Conservation (phyloP, 2,888 invertebrate species). For the Cephus pygmeus region DNA sequence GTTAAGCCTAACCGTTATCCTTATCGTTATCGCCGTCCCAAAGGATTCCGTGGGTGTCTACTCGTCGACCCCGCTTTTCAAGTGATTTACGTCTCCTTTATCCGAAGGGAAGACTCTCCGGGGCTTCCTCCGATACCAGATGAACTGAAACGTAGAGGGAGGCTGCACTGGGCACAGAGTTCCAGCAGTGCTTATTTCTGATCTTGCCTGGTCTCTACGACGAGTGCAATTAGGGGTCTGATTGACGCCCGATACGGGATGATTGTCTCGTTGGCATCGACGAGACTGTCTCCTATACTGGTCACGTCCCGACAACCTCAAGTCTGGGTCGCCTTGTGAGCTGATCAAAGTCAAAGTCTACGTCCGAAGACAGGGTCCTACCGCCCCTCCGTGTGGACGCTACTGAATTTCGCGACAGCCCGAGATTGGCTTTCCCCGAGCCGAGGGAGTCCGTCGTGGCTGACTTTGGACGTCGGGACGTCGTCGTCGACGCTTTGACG, state of each 20-base stretch:
- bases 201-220: background rate
- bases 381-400: background rate
- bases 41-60: background rate
- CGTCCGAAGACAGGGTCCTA: background rate
- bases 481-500: background rate
- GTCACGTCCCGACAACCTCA: background rate
- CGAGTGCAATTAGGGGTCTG: conserved; percentile 31
- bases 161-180: conserved; percentile 14
- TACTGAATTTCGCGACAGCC: background rate
- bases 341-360: background rate
- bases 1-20: background rate
- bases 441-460: background rate
- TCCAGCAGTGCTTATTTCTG: conserved; percentile 8
- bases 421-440: too few species aligned
- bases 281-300: background rate
- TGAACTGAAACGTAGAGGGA: background rate
- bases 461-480: background rate
- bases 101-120: conserved; percentile 15
- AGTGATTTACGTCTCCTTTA: conserved; percentile 8
- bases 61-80: conserved; percentile 1
- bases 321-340: background rate
- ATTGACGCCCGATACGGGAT: conserved; percentile 14
- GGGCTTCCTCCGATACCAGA: conserved; percentile 16
- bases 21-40: conserved; percentile 3
- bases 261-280: conserved; percentile 10